A percentile compares a stretch with the other conserved stretches of the same genome.
These are phyloP conservation scores for Hippocampus mohnikei DNA, from an alignment of 2,113 vertebrate genomes.

Conservation along the genomic window DNA sequence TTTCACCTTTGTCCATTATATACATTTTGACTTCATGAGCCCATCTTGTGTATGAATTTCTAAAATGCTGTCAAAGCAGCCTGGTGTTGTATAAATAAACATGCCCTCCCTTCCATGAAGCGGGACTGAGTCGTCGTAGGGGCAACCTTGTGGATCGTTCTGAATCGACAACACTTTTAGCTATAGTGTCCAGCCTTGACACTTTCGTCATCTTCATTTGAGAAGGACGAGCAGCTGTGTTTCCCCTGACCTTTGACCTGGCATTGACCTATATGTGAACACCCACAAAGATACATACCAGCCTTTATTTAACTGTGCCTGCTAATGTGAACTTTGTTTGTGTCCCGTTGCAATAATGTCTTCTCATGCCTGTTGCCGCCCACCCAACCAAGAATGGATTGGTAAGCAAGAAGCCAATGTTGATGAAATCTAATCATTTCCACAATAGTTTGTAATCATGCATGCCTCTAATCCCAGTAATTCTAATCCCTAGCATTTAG, in stretches of 20 bases:
- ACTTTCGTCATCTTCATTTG: neutral
- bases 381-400: constrained; percentile 62
- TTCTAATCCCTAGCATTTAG: constrained; percentile 71
- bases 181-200: neutral
- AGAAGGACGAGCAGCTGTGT: constrained; percentile 39
- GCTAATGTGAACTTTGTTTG: constrained; percentile 61
- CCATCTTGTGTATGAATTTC: neutral
- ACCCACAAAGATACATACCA: constrained; percentile 18
- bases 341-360: constrained; percentile 55
- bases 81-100: constrained; percentile 6
- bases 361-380: constrained; percentile 36
- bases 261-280: constrained; percentile 27
- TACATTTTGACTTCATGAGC: neutral
- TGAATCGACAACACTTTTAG: neutral
- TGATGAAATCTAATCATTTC: constrained; percentile 53
- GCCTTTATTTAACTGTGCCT: constrained; percentile 44
- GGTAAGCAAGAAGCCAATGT: constrained; percentile 68
- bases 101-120: neutral
- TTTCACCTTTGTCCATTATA: neutral
- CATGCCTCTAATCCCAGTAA: constrained; percentile 66
- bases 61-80: neutral
- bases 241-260: constrained; percentile 24
- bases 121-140: neutral
- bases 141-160: neutral
- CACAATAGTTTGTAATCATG: constrained; percentile 69